Percentiles rank a stretch among this genome's conserved stretches.
Evolutionary conservation across 2,888 invertebrate species (phyloP).

Genomic region (Pachydiplax longipennis): DNA sequence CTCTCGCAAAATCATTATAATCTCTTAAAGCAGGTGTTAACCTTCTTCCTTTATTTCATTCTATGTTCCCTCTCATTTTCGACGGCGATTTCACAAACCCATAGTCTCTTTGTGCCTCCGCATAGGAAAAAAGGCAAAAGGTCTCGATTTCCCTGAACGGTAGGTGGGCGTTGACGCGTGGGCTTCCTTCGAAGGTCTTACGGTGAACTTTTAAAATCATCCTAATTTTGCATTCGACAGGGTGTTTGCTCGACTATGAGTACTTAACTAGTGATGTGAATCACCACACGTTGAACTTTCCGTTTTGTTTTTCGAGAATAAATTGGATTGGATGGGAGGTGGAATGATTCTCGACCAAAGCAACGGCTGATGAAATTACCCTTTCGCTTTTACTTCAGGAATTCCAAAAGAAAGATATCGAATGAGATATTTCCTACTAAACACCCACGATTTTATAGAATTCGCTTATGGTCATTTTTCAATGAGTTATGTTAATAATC

Average conservation of each 20-base stretch:
- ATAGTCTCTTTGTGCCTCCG: not conserved
- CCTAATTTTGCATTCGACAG: not conserved
- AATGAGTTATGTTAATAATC: too few relatives aligned
- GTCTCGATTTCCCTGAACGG: not conserved
- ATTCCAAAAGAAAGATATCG: too few relatives aligned
- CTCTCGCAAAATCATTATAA: not conserved
- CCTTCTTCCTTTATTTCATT: not conserved
- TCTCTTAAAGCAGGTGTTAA: not conserved
- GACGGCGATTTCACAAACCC: not conserved
- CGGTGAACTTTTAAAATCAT: not conserved
- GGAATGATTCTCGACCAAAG: too few relatives aligned
- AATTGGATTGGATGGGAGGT: too few relatives aligned
- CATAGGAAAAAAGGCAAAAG: not conserved
- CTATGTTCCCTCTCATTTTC: not conserved
- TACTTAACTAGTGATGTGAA: not conserved
- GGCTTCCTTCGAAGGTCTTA: not conserved
- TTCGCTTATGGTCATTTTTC: too few relatives aligned
- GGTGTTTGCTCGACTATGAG: not conserved
- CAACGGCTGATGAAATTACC: too few relatives aligned
- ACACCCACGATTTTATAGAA: too few relatives aligned
- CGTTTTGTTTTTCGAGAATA: not conserved
- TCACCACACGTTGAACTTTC: not conserved
- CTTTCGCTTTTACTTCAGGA: too few relatives aligned
- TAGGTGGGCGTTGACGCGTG: not conserved
- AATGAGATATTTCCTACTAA: too few relatives aligned